phyloP scores from a whole-genome alignment of 2,888 invertebrate species.

The Catotricha subobsoleta region DNA sequence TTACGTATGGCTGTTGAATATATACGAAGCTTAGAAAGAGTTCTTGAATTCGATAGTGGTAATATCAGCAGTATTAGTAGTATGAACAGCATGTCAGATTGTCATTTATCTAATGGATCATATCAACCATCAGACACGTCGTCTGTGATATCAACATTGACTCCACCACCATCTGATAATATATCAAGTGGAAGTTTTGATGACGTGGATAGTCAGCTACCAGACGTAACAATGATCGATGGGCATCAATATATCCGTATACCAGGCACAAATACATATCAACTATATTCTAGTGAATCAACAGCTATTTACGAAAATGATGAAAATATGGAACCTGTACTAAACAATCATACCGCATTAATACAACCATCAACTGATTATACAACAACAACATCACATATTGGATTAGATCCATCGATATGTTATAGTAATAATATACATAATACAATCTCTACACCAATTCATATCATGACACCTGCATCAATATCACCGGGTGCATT shows the following conservation, averaged over 20 bases:
- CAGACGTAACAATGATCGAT: slow-evolving; percentile 29
- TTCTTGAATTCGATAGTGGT: slow-evolving; percentile 42
- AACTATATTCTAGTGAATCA: slow-evolving; percentile 36
- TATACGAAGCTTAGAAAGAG: slow-evolving; percentile 59
- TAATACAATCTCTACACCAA: slow-evolving; percentile 4
- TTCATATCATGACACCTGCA: slow-evolving; percentile 11
- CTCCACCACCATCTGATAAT: slow-evolving; percentile 18
- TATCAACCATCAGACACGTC: slow-evolving; percentile 15
- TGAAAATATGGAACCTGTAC: slow-evolving; percentile 38
- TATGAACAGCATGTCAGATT: background rate
- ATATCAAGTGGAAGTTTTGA: slow-evolving; percentile 18
- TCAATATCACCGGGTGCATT: slow-evolving; percentile 12
- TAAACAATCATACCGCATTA: slow-evolving; percentile 13
- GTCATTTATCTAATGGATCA: background rate
- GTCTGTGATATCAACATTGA: slow-evolving; percentile 3
- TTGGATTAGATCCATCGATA: no score
- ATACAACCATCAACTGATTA: slow-evolving; percentile 16
- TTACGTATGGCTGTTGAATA: slow-evolving; percentile 81
- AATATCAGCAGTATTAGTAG: slow-evolving; percentile 23
- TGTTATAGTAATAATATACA: slow-evolving; percentile 1
- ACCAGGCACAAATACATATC: slow-evolving; percentile 41
- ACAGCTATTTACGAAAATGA: slow-evolving; percentile 36
- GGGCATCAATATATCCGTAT: slow-evolving; percentile 40
- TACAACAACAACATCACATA: slow-evolving; percentile 3
- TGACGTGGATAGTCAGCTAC: slow-evolving; percentile 23